Conservation (phyloP, 2,113 vertebrate species). For the Junco hyemalis region DNA sequence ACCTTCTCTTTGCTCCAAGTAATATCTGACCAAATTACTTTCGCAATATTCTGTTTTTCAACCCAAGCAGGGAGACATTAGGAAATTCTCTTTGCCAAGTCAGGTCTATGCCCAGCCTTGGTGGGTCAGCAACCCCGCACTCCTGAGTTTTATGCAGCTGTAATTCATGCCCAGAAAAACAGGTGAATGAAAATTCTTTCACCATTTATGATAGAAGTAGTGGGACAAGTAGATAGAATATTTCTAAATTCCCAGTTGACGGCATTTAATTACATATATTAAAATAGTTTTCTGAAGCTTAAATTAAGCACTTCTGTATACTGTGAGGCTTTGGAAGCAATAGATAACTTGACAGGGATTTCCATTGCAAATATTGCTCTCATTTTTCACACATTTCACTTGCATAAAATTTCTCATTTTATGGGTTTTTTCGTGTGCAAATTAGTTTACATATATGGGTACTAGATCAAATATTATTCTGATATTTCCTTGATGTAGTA, state of each 20-base stretch:
- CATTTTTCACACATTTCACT: constrained; percentile 7
- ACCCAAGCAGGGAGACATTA: neutral
- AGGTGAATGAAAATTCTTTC: neutral
- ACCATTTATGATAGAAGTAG: neutral
- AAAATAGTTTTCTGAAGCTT: constrained; percentile 19
- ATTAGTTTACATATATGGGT: constrained; percentile 1
- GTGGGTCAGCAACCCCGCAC: fast-evolving
- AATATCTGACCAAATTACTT: neutral
- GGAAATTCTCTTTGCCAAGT: neutral
- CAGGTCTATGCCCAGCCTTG: neutral
- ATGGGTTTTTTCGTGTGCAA: neutral
- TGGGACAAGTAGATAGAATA: neutral
- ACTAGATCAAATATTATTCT: neutral
- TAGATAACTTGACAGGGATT: constrained; percentile 5
- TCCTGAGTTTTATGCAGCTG: neutral
- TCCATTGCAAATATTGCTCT: constrained; percentile 44
- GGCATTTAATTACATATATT: constrained; percentile 10
- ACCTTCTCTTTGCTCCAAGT: neutral
- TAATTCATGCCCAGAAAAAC: neutral
- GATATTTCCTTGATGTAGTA: neutral
- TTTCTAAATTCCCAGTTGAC: neutral
- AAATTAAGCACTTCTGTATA: neutral
- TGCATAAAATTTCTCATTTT: neutral
- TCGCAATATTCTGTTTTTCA: neutral
- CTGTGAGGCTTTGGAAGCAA: neutral